These are phyloP conservation scores for Corynorhinus townsendii DNA, from an alignment of 2,113 vertebrate genomes.

Conservation along the genomic window DNA sequence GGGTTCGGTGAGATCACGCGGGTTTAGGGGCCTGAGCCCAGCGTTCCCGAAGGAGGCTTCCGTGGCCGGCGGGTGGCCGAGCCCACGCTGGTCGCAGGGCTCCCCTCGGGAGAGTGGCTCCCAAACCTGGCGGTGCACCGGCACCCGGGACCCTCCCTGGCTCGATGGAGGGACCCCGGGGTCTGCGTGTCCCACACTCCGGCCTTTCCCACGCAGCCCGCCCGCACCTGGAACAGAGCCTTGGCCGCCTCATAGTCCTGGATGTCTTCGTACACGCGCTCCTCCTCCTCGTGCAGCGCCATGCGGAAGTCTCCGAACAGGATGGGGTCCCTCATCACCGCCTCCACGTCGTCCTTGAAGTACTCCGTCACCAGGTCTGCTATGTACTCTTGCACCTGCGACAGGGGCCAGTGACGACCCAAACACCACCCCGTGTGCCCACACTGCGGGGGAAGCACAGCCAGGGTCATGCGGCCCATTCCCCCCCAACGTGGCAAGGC, in stretches of 20 bases:
- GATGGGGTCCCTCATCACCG: conserved; percentile 89
- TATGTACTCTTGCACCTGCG: conserved; percentile 90
- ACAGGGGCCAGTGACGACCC: not conserved
- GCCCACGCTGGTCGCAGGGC: not conserved
- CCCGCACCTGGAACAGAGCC: conserved; percentile 90
- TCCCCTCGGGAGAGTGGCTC: not conserved
- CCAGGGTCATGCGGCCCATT: no score
- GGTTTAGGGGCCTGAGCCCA: fast-evolving
- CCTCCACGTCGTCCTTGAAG: conserved; percentile 83
- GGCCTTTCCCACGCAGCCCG: fast-evolving
- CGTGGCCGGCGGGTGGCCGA: fast-evolving
- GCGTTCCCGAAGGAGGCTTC: no score
- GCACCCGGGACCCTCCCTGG: not conserved
- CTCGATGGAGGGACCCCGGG: not conserved
- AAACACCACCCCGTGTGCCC: fast-evolving
- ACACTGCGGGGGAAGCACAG: no score
- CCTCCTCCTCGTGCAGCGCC: conserved; percentile 87
- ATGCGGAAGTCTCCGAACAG: conserved; percentile 95
- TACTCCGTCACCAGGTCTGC: conserved; percentile 82
- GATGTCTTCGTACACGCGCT: conserved; percentile 93
- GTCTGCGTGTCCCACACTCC: no score
- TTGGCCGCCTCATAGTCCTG: conserved; percentile 93
- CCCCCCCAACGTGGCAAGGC: not conserved
- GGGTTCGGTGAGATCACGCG: fast-evolving
- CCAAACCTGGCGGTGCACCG: not conserved